A percentile compares a stretch with the other conserved stretches of the same genome.
phyloP scores from a whole-genome alignment of 1,140 invertebrate species.

The Drosophila sp. region DNA sequence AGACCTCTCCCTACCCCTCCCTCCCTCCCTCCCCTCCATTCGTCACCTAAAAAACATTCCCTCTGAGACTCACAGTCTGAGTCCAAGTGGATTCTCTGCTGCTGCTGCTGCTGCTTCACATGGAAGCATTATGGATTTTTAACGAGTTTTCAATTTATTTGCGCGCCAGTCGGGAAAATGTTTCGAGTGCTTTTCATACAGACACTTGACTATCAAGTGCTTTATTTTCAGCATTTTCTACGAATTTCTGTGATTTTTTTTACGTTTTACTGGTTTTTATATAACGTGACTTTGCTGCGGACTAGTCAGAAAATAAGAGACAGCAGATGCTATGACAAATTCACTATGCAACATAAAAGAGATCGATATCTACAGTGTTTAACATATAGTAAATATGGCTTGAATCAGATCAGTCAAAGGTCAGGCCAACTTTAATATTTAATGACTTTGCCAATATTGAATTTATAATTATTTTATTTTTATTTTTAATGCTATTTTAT shows the following conservation, averaged over 20 bases:
- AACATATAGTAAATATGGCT: too few species aligned
- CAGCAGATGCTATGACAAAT: slow-evolving; percentile 25
- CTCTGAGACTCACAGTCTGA: slow-evolving; percentile 2
- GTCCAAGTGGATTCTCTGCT: slow-evolving; percentile 24
- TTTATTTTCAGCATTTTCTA: slow-evolving; percentile 48
- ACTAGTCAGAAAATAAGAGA: slow-evolving; percentile 44
- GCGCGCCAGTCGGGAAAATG: slow-evolving; percentile 72
- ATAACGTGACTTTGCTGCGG: slow-evolving; percentile 42
- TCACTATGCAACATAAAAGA: slow-evolving; percentile 14
- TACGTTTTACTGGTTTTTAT: background rate
- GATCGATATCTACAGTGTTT: background rate
- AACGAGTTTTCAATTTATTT: slow-evolving; percentile 84
- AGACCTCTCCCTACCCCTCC: too few species aligned
- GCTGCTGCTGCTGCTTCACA: slow-evolving; percentile 32
- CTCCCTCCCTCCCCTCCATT: background rate
- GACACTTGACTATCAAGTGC: slow-evolving; percentile 81
- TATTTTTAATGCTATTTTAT: too few species aligned
- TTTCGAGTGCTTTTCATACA: slow-evolving; percentile 83
- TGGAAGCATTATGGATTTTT: slow-evolving; percentile 83
- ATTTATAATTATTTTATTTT: too few species aligned
- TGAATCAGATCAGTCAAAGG: too few species aligned
- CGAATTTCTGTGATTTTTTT: background rate
- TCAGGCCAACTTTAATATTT: too few species aligned
- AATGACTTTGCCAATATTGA: too few species aligned
- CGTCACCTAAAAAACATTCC: background rate